Evolutionary conservation across 2,888 invertebrate species (phyloP), one percentile per base, ranked within the genome.

Genomic region (Lithophane leautieri): DNA sequence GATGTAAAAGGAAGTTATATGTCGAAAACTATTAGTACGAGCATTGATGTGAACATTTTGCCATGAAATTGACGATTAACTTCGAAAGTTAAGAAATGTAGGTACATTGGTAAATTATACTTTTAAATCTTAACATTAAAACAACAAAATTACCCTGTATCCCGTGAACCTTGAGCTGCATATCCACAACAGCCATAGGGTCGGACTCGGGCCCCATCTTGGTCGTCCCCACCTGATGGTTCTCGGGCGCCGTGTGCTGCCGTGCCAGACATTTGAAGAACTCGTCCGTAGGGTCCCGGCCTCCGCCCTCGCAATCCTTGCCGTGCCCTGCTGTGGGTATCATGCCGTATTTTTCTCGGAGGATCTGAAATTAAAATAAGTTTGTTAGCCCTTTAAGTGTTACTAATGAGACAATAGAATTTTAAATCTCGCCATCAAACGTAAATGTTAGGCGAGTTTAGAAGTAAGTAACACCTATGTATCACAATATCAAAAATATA

Each of bases 141-240:
- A 62, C 11, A 3, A 8, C 0, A 25, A 50, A 25, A 50, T 34
- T 79, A 92, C 97, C 97, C 79, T 95, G 92, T 67, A 98, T 94
- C 0, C 98, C 98, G 85, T 97, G 95, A 0, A 98, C 97, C 85
- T 93, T 96, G 0, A 98, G 94, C 91, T 97, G 97, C 78, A 97
- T 97, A 91, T 98, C 97, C 0, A 98, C 98, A 0, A 98, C 98
- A 0, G 98, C 98, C 96, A 97, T 96, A 0, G 97, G 97, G 92
- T 98, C 98, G 0, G 94, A 94, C 0, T 91, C 87, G 0, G 98
- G 97, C 0, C 98, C 98, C 98, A 98, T 98, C 96, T 98, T 98
- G 91, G 98, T 98, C 0, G 98, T 98, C 14, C 98, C 98, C 0
- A 97, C 98, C 93, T 98, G 98, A 92, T 98, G 98, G 92, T 98